These are phyloP conservation scores for Microcebus ravelobensis DNA, from an alignment of 2,113 vertebrate species.

Conservation along the genomic window DNA sequence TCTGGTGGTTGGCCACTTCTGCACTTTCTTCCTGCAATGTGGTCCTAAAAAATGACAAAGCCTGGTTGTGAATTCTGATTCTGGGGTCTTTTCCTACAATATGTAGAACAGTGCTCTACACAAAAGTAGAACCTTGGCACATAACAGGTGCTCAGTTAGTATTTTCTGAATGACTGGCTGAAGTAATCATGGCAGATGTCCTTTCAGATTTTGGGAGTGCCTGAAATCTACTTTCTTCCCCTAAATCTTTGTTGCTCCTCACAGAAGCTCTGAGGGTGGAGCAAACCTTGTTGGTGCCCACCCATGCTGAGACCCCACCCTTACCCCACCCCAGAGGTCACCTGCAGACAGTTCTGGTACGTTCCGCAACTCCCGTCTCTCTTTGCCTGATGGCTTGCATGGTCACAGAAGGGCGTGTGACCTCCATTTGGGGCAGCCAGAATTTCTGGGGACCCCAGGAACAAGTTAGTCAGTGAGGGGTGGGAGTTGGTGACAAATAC, in stretches of 20 bases:
- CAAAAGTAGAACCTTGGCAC: background rate
- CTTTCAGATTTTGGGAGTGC: background rate
- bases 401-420: background rate
- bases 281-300: background rate
- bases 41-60: background rate
- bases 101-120: background rate
- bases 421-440: background rate
- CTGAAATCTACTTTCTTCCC: background rate
- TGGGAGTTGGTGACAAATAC: background rate
- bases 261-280: background rate
- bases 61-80: background rate
- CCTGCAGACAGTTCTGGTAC: background rate
- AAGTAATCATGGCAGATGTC: background rate
- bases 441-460: background rate
- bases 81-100: background rate
- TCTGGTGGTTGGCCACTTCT: background rate
- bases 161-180: background rate
- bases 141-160: background rate
- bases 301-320: background rate
- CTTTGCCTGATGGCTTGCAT: background rate
- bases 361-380: background rate
- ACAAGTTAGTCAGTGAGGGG: background rate
- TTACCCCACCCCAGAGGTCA: rapidly evolving
- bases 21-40: background rate
- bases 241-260: background rate